A percentile compares a stretch with the other conserved stretches of the same genome.
Evolutionary conservation across 2,113 vertebrate genomes (phyloP).

Genomic region (Dicentrarchus labrax): DNA sequence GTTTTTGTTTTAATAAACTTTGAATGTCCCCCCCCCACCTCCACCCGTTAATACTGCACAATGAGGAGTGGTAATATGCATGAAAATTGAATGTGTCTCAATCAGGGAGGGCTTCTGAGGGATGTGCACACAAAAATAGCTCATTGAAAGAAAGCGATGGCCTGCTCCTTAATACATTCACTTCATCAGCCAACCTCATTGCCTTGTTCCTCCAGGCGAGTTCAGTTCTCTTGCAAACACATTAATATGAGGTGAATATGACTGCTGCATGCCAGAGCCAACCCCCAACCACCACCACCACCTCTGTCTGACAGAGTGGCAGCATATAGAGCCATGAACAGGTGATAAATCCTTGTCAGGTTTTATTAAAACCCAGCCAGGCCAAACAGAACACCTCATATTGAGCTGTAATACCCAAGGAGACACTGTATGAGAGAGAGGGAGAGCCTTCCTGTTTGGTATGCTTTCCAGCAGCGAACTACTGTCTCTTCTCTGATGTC

Average conservation of each 20-base stretch:
- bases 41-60: slow-evolving; percentile 4
- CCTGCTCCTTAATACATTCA: slow-evolving; percentile 65
- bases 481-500: slow-evolving; percentile 76
- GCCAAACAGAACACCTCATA: slow-evolving; percentile 83
- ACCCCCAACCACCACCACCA: slow-evolving; percentile 17
- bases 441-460: slow-evolving; percentile 70
- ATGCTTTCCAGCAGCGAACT: slow-evolving; percentile 69
- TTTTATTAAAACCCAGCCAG: slow-evolving; percentile 83
- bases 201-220: slow-evolving; percentile 65
- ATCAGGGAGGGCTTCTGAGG: slow-evolving; percentile 47
- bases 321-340: slow-evolving; percentile 78
- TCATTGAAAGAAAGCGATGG: slow-evolving; percentile 39
- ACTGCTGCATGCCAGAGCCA: slow-evolving; percentile 67
- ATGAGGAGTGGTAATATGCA: slow-evolving; percentile 30
- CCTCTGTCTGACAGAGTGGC: slow-evolving; percentile 78
- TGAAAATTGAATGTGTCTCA: slow-evolving; percentile 43
- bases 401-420: slow-evolving; percentile 79
- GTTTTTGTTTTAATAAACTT: slow-evolving; percentile 50
- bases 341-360: slow-evolving; percentile 85
- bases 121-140: slow-evolving; percentile 49
- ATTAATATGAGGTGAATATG: slow-evolving; percentile 80
- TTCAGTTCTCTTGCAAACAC: slow-evolving; percentile 69
- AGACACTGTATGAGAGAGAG: slow-evolving; percentile 69
- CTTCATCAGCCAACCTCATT: slow-evolving; percentile 74
- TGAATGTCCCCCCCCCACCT: not conserved